Conservation (phyloP, 2,888 invertebrate genomes). For the Chirona hameri region DNA sequence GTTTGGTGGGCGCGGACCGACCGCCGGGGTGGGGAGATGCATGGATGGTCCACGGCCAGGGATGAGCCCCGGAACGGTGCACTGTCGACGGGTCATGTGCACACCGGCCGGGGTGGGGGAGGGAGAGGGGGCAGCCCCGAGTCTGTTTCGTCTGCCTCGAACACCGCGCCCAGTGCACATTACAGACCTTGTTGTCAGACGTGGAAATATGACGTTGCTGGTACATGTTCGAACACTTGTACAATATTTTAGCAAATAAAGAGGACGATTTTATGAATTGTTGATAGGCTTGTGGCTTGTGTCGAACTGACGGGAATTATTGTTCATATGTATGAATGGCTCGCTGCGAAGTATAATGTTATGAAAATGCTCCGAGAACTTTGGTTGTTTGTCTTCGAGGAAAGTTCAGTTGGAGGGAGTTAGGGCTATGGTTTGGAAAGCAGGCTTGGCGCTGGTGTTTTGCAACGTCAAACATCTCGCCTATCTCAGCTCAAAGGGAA, state of each 20-base stretch:
- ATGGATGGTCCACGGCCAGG: background rate
- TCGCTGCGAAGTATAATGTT: too few species aligned
- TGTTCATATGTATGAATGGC: too few species aligned
- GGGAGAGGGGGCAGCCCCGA: too few species aligned
- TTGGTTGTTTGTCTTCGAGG: too few species aligned
- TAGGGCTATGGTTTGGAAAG: too few species aligned
- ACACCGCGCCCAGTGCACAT: background rate
- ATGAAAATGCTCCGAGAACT: too few species aligned
- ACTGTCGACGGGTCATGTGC: background rate
- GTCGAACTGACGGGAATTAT: too few species aligned
- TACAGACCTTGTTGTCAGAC: conserved; percentile 4
- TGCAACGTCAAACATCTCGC: too few species aligned
- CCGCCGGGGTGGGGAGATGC: background rate
- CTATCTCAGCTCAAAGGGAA: too few species aligned
- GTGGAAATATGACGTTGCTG: background rate
- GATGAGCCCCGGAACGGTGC: background rate
- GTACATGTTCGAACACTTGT: background rate
- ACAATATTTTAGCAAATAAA: conserved; percentile 25
- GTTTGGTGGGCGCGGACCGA: background rate
- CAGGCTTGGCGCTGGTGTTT: too few species aligned
- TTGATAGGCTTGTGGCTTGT: background rate
- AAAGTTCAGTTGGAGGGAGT: too few species aligned
- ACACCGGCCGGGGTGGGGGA: background rate
- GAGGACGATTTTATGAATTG: background rate
- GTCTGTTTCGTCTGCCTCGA: background rate